Evolutionary conservation across 1,140 invertebrate species (phyloP).

Genomic region (Stegodyphus mimosarum): DNA sequence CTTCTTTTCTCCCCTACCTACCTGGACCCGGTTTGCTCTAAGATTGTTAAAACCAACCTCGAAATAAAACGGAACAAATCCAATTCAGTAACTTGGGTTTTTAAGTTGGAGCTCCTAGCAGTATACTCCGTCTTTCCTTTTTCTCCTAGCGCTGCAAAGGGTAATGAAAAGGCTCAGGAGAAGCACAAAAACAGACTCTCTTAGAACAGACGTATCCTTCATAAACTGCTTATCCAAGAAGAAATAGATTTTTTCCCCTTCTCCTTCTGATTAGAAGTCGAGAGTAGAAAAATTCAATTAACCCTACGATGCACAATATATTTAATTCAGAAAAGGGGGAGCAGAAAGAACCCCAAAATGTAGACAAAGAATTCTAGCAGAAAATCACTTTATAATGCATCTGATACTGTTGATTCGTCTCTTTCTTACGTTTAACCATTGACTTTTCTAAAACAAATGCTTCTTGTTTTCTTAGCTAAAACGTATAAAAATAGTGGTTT

Average conservation of each 20-base stretch:
- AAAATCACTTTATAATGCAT: constrained; percentile 57
- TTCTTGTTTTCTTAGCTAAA: constrained; percentile 3
- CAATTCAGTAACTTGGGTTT: constrained; percentile 53
- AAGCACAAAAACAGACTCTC: constrained; percentile 18
- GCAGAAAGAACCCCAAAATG: constrained; percentile 16
- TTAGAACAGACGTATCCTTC: constrained; percentile 38
- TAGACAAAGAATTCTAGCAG: constrained; percentile 43
- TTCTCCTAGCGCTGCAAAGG: constrained; percentile 1
- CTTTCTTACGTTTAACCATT: constrained; percentile 30
- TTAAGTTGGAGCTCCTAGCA: constrained; percentile 42
- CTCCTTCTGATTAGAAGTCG: constrained; percentile 55
- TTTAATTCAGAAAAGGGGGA: constrained; percentile 44
- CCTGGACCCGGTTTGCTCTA: constrained; percentile 6
- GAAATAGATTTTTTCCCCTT: constrained; percentile 43
- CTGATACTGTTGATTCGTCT: constrained; percentile 35
- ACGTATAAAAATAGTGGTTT: constrained; percentile 27
- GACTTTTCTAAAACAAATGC: constrained; percentile 54
- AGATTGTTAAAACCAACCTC: constrained; percentile 53
- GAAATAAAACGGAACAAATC: constrained; percentile 55
- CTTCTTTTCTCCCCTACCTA: background rate
- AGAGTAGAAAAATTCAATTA: constrained; percentile 58
- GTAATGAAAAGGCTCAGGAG: constrained; percentile 57
- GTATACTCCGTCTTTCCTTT: constrained; percentile 8
- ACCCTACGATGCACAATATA: constrained; percentile 56
- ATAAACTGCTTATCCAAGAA: constrained; percentile 55